Conservation (phyloP, 2,797 vertebrate genomes). For the Podargus strigoides region DNA sequence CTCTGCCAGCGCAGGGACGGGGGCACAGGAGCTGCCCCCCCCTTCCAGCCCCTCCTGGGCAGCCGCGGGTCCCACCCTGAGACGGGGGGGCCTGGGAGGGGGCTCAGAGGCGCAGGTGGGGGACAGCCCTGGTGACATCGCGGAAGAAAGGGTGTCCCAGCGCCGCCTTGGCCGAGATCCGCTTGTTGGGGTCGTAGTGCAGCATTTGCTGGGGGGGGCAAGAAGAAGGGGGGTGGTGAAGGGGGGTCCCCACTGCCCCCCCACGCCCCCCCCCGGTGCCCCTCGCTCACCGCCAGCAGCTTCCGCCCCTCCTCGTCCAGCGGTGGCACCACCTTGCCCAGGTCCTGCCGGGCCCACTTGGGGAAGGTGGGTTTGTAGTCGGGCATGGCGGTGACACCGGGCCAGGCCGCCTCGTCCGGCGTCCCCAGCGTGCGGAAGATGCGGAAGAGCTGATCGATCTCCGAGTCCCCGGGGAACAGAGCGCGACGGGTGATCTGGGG, state of each 20-base stretch:
- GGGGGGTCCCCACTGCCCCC: too few species aligned
- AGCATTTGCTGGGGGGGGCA: conserved; percentile 85
- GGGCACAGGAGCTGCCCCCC: too few species aligned
- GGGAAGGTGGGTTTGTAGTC: conserved; percentile 96
- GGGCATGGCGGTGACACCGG: conserved; percentile 91
- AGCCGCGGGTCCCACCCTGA: too few species aligned
- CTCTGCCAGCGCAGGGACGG: background rate
- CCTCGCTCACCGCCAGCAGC: conserved; percentile 87
- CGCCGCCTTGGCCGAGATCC: conserved; percentile 92
- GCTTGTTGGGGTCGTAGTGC: conserved; percentile 92
- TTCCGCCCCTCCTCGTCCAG: conserved; percentile 91
- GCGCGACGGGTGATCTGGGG: conserved; percentile 88
- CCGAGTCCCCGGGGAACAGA: conserved; percentile 91
- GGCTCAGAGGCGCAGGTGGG: conserved; percentile 83
- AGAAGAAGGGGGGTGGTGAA: too few species aligned
- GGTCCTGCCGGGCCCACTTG: conserved; percentile 91
- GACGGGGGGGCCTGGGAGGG: too few species aligned
- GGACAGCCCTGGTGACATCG: conserved; percentile 89
- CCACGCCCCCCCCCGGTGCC: accelerated
- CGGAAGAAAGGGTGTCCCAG: conserved; percentile 91
- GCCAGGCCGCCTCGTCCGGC: conserved; percentile 89
- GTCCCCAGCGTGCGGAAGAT: conserved; percentile 96
- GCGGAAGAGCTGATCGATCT: conserved; percentile 94
- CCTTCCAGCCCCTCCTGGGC: too few species aligned
- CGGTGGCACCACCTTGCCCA: conserved; percentile 88